Base-by-base conservation (phyloP, 2,888 invertebrate genomes). In the Autographa gamma region DNA sequence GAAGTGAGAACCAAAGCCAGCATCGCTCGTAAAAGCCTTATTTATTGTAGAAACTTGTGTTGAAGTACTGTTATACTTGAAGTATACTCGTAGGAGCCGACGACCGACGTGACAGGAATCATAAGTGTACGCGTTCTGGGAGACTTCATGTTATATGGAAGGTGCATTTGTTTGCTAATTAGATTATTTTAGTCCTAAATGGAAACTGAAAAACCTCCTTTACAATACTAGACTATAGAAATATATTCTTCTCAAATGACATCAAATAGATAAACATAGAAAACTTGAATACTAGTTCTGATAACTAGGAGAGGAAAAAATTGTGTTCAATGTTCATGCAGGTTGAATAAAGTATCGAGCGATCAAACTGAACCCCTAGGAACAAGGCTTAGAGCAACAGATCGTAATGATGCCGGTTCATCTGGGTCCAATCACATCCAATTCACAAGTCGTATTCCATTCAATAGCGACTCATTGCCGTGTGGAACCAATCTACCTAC, bases 341-440 rank as follows among this genome's bases (percentile, higher is more conserved):
- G 6, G 32, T 31, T 31, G 16, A 14, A 16, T 32, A 69, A 69
- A 59, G 69, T 43, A 32, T 38, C 54, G 60, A 67, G 66, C 76
- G 75, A 77, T 78, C 75, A 75, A 75, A 72, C 60, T 66, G 52
- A 31, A 63, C 61, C 58, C 63, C 56, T 71, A 71, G 72, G 60
- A 69, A 18, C 32, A 65, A 71, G 58, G 63, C 58, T 67, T 71
- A 63, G 58, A 80, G 63, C 69, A 70, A 69, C 60, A 72, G 69
- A 66, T 73, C 78, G 74, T 82, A 82, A 82, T 85, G 86, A 83
- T 77, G 77, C 79, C 83, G 79, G 76, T 79, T 83, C 85, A 82
- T 83, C 82, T 83, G 83, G 70, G 68, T 85, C 82, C 85, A 82
- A 85, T 86, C 85, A 85, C 76, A 76, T 70, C 69, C 81, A 74